Conservation (phyloP, 2,113 vertebrate species). For the Phalacrocorax brasilianus region DNA sequence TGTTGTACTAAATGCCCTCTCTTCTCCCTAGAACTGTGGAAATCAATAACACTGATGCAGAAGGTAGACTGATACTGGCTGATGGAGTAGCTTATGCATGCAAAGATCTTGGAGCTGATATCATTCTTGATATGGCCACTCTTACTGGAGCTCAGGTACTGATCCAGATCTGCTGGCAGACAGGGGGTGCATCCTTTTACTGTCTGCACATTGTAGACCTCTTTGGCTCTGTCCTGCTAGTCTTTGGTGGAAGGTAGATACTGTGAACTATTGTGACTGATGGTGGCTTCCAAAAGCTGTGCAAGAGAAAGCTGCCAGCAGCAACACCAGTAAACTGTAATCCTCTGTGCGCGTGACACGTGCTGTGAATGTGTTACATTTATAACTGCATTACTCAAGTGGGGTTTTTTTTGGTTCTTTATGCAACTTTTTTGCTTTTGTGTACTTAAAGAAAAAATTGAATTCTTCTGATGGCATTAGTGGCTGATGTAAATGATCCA, state of each 20-base stretch:
- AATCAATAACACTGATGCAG: slow-evolving; percentile 98
- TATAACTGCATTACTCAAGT: background rate
- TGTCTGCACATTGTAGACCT: rapidly evolving
- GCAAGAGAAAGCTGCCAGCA: background rate
- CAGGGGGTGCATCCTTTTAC: background rate
- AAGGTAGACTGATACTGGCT: slow-evolving; percentile 93
- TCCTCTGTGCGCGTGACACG: background rate
- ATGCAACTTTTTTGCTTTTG: background rate
- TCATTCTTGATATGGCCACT: slow-evolving; percentile 96
- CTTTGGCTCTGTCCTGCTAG: background rate
- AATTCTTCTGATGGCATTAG: background rate
- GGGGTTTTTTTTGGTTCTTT: background rate
- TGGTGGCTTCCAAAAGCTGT: background rate
- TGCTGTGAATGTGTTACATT: background rate
- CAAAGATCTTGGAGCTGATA: slow-evolving; percentile 94
- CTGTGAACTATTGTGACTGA: background rate
- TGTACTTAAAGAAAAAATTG: background rate
- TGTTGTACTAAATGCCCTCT: background rate
- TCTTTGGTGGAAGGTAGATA: background rate
- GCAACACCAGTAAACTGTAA: background rate
- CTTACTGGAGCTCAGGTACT: slow-evolving; percentile 95
- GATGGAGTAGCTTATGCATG: slow-evolving; percentile 93
- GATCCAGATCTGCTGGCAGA: background rate
- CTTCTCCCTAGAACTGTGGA: slow-evolving; percentile 87
- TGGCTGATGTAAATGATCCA: background rate